Percentiles rank a stretch among this genome's conserved stretches.
Evolutionary conservation across 2,113 vertebrate species (phyloP).

Genomic region (Ochotona princeps): DNA sequence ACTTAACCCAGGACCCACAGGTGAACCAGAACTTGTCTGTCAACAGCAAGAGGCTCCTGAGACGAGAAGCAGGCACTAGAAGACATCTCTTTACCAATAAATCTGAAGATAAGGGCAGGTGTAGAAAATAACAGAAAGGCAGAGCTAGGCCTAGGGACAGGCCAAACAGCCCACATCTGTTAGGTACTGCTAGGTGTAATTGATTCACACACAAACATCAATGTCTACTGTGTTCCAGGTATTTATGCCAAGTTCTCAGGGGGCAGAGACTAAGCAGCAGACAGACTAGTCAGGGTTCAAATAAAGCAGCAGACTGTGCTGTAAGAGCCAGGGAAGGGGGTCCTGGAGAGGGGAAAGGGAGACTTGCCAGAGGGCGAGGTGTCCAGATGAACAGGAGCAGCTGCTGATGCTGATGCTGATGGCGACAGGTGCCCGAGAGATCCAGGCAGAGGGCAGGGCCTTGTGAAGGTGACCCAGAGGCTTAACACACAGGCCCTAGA

Average conservation of each 20-base stretch:
- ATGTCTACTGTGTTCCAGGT: neutral
- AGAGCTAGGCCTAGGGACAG: neutral
- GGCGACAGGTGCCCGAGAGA: neutral
- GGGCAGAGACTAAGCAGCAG: neutral
- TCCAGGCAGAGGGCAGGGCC: neutral
- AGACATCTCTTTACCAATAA: neutral
- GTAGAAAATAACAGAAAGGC: neutral
- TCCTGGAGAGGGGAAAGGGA: neutral
- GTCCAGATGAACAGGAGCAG: neutral
- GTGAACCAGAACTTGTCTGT: neutral
- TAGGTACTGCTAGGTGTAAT: neutral
- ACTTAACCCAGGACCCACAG: conserved; percentile 11
- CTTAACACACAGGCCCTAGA: neutral
- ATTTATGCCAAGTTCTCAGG: neutral
- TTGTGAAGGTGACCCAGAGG: neutral
- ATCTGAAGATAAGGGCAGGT: neutral
- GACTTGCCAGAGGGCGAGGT: neutral
- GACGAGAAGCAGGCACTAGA: neutral
- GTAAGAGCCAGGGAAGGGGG: neutral
- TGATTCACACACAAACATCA: neutral
- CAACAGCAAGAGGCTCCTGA: neutral
- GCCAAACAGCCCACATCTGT: neutral
- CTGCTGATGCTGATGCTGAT: too few species aligned
- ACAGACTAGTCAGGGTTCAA: neutral
- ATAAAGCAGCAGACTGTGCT: neutral